Percentiles rank a stretch among this genome's conserved stretches.
phyloP scores from a whole-genome alignment of 2,797 vertebrate species.

The Cheirogaleus major region DNA sequence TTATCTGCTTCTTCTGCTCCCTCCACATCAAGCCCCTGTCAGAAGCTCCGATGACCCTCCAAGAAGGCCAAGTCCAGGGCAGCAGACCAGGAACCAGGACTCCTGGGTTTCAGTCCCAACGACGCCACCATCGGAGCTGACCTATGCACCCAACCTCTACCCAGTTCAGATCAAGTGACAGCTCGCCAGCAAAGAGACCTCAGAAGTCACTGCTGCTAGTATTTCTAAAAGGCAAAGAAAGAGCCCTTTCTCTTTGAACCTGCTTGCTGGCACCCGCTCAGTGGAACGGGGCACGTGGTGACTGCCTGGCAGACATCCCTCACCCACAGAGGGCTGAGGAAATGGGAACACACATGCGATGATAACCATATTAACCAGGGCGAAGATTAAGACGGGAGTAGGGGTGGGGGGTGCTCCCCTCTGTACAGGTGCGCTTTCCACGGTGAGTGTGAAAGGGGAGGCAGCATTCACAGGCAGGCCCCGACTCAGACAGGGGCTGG shows the following conservation, averaged over 20 bases:
- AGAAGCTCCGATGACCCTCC: neutral
- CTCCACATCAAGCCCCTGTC: neutral
- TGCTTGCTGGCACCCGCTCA: neutral
- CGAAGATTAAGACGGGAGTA: neutral
- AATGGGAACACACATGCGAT: neutral
- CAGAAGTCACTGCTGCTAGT: neutral
- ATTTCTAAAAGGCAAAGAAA: neutral
- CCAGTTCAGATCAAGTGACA: neutral
- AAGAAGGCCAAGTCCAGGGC: neutral
- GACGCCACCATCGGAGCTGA: neutral
- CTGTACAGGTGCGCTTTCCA: neutral
- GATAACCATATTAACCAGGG: neutral
- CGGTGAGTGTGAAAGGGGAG: neutral
- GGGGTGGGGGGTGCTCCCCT: neutral
- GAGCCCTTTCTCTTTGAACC: neutral
- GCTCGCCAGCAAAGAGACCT: neutral
- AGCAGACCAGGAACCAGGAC: fast-evolving
- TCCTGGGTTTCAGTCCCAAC: neutral
- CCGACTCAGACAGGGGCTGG: neutral
- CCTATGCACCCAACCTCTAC: neutral
- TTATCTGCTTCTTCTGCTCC: neutral
- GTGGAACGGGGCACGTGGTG: neutral
- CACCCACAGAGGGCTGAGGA: neutral
- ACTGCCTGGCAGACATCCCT: neutral
- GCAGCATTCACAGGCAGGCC: neutral